Evolutionary conservation across 2,888 invertebrate species (phyloP).

Genomic region (Philonicus albiceps): DNA sequence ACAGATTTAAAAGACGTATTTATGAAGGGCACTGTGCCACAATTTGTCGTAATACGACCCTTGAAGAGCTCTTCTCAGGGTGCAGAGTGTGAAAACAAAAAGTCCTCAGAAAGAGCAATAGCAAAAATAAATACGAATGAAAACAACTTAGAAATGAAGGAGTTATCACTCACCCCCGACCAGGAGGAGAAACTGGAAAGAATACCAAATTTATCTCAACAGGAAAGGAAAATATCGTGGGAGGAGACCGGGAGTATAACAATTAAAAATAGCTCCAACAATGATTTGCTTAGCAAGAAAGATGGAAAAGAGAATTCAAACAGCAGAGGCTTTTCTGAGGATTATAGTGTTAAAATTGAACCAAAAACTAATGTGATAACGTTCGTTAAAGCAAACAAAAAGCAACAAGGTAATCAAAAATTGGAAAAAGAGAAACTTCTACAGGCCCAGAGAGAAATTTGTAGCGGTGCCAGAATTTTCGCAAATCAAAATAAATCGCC

Average conservation of each 20-base stretch:
- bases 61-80: neutral
- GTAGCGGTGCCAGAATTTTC: conserved; percentile 46
- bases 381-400: conserved; percentile 14
- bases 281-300: neutral
- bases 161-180: conserved; percentile 60
- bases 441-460: conserved; percentile 46
- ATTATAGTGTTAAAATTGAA: conserved; percentile 17
- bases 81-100: neutral
- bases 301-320: conserved; percentile 6
- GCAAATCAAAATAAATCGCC: conserved; percentile 43
- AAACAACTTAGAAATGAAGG: conserved; percentile 51
- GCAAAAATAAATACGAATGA: conserved; percentile 19
- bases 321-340: neutral
- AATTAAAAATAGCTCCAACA: neutral
- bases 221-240: conserved; percentile 19
- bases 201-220: conserved; percentile 42
- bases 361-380: conserved; percentile 35
- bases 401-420: conserved; percentile 3
- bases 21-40: conserved; percentile 54
- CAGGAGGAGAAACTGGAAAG: conserved; percentile 61
- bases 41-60: neutral
- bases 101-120: neutral
- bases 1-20: conserved; percentile 72
- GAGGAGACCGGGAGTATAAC: neutral
- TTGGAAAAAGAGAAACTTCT: conserved; percentile 35